A percentile compares a stretch with the other conserved stretches of the same genome.
Evolutionary conservation across 2,113 vertebrate species (phyloP).

Genomic region (Eidolon helvum): DNA sequence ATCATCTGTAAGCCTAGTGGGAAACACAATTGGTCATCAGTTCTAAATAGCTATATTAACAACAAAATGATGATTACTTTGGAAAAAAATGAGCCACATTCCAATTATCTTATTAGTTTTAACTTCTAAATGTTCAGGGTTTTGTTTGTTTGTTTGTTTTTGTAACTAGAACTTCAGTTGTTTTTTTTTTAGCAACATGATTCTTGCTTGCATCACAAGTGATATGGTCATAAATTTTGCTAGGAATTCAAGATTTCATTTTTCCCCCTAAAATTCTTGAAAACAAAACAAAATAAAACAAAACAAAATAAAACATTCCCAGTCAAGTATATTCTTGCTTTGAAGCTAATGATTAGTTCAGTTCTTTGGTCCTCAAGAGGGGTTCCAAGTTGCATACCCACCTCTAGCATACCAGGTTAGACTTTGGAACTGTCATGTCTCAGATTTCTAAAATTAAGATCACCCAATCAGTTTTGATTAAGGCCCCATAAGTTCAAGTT

Average conservation of each 20-base stretch:
- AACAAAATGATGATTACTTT: slow-evolving; percentile 2
- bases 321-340: not conserved
- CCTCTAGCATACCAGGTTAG: not conserved
- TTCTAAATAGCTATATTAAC: slow-evolving; percentile 9
- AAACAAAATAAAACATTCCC: not conserved
- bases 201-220: slow-evolving; percentile 25
- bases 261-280: not conserved
- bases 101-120: slow-evolving; percentile 62
- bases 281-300: no score
- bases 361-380: not conserved
- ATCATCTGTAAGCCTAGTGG: not conserved
- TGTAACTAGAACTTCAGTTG: slow-evolving; percentile 20
- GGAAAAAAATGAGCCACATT: slow-evolving; percentile 44
- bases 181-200: not conserved
- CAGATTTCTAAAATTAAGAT: not conserved
- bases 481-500: not conserved
- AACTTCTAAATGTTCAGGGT: slow-evolving; percentile 5
- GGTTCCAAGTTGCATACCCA: not conserved
- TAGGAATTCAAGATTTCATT: slow-evolving; percentile 3
- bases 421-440: not conserved
- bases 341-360: not conserved
- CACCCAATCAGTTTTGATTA: not conserved
- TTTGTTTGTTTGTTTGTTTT: not conserved
- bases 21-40: slow-evolving; percentile 35
- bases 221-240: not conserved